These are phyloP conservation scores for Acropternis orthonyx DNA, from an alignment of 2,797 vertebrate species.

Conservation along the genomic window DNA sequence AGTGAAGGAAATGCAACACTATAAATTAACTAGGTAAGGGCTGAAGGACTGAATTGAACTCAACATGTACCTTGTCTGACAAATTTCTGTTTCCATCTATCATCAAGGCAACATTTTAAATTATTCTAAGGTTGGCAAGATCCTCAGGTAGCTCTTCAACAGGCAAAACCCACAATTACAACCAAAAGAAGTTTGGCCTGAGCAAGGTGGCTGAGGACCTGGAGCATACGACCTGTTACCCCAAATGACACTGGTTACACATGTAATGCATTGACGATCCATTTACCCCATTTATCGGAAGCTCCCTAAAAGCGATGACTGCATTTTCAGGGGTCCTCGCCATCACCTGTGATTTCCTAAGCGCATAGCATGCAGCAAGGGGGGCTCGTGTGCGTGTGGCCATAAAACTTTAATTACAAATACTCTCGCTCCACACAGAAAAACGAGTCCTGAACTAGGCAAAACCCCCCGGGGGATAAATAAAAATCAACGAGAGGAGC, in stretches of 20 bases:
- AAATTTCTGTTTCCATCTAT: neutral
- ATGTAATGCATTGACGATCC: accelerated
- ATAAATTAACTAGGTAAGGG: neutral
- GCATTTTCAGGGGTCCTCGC: neutral
- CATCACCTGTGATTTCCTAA: neutral
- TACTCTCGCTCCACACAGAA: neutral
- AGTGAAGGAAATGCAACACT: neutral
- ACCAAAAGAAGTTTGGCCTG: neutral
- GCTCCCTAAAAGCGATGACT: neutral
- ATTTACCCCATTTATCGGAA: accelerated
- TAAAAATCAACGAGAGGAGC: neutral
- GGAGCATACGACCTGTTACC: neutral
- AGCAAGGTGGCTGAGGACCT: neutral
- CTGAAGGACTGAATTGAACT: neutral
- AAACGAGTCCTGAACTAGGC: neutral
- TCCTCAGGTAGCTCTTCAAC: neutral
- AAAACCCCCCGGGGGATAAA: neutral
- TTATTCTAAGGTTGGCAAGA: neutral
- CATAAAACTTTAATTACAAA: slow-evolving; percentile 19
- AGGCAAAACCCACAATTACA: neutral
- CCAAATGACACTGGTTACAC: neutral
- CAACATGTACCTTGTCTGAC: neutral
- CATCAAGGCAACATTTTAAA: neutral
- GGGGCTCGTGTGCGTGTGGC: neutral
- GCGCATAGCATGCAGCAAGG: accelerated